Base-by-base conservation (phyloP, 2,113 vertebrate species). In the Shinisaurus crocodilurus region DNA sequence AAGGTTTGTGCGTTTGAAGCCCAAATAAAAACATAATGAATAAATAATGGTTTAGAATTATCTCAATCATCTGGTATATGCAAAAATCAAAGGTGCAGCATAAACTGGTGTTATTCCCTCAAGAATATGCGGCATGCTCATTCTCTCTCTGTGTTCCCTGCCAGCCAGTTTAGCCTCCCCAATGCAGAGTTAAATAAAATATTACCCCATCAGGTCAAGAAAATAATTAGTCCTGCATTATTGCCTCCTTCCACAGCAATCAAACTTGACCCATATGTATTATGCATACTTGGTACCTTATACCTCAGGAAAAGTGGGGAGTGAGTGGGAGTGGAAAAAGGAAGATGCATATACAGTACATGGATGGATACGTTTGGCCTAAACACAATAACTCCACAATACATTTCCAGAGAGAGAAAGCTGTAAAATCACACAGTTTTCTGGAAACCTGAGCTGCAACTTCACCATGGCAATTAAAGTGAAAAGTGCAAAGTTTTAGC, bases 201-300 rank as follows among this genome's bases (percentile, higher is more conserved):
- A 97, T 96, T 95, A 96, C 95, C 89, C 95, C 93, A 94, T 96
- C 95, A 95, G 93, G 96, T 96, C 93, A 97, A 97, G 96, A 97
- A 96, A 97, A 97, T 96, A 97, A 98, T 98, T 97, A 97, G 96
- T 96, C 95, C 92, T 93, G 95, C 95, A 95, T 97, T 96, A 96
- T 97, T 95, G 94, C 90, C 90, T 96, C 95, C 95, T 93, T 95
- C 90, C 90, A 94, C 94, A 88, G 93, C 97, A 97, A 97, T 97
- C 97, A 96, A 93, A 96, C 94, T 94, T 97, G 97, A 97, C 97
- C 97, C 96, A 90, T 97, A 97, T 98, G 95, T 97, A 98, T 98
- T 97, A 98, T 98, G 96, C 91, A 97, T 97, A 82, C 94, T 95
- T 93, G 92, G n/a, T 92, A 96, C 94, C 93, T 93, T 92, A 93